Percentiles rank a stretch among this genome's conserved stretches.
Evolutionary conservation across 2,113 vertebrate species (phyloP).

Genomic region (Notarius lentiginosus): DNA sequence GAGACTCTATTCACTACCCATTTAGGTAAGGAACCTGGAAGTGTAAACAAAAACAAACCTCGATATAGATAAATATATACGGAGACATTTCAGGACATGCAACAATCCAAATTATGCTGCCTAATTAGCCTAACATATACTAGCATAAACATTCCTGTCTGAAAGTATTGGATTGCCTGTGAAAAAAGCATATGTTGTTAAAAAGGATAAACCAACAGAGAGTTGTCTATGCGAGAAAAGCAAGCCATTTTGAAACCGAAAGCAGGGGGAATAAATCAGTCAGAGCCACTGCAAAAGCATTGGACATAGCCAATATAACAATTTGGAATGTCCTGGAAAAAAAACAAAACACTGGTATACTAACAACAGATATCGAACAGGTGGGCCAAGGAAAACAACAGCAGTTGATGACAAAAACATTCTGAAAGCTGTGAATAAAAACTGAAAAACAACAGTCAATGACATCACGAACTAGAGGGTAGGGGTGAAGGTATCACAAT

Average conservation of each 20-base stretch:
- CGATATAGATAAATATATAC: not conserved
- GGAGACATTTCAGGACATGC: not conserved
- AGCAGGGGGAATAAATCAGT: not conserved
- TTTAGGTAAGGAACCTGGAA: slow-evolving; percentile 81
- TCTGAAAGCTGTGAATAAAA: not conserved
- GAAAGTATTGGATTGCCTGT: not conserved
- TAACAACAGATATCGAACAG: not conserved
- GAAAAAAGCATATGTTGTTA: not conserved
- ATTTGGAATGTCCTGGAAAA: not conserved
- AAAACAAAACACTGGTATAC: not conserved
- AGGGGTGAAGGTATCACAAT: not conserved
- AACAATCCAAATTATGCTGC: not conserved
- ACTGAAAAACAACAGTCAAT: not conserved
- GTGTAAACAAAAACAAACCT: slow-evolving; percentile 17
- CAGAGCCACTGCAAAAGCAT: not conserved
- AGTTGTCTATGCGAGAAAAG: not conserved
- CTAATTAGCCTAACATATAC: not conserved
- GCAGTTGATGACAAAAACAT: not conserved
- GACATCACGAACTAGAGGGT: not conserved
- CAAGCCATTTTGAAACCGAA: not conserved
- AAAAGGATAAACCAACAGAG: not conserved
- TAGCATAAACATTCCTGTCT: not conserved
- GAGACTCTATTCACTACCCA: slow-evolving; percentile 86
- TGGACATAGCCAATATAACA: not conserved
- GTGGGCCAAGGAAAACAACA: not conserved